Evolutionary conservation across 2,888 invertebrate species (phyloP), one percentile per base, ranked within the genome.

Genomic region (Priocnemis perturbator): DNA sequence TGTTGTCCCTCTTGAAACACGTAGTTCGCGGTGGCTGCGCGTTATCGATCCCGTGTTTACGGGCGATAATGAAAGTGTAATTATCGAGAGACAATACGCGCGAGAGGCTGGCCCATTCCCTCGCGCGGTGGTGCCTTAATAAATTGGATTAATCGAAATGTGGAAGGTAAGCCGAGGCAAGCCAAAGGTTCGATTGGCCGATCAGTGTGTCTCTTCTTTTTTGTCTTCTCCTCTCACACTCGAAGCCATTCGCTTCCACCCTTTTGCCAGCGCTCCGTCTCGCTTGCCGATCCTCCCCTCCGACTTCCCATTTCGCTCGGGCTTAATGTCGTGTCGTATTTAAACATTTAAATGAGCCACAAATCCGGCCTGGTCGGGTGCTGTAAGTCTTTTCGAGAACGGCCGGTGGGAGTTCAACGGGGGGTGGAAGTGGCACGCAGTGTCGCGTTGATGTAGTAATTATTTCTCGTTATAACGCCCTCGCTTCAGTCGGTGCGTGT

Each of bases 31-130:
- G 50, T 9, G 4, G 20, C 21, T n/a, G 11, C 14, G n/a, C 17
- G 37, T 57, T 60, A 64, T 72, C 60, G 63, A 72, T 66, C 53
- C 52, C 5, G 23, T 45, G 66, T 70, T 70, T 63, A 30, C 17
- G 26, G 37, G 52, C 45, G 21, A 53, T 64, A 59, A 74, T 59
- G 58, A 62, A 74, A 72, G 50, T 50, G 17, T 61, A 68, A 68
- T 75, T 68, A 68, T 21, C 30, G 56, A 48, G 19, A 57, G 50
- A 68, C 68, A 71, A 68, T 64, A 45, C 48, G 47, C 44, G 37
- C 50, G 50, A 17, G 17, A 17, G 50, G n/a, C 26, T 37, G 50
- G 50, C 17, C 21, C 20, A 21, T 4, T 26, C 37, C 20, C 30
- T 37, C 53, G 47, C 37, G 15, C 53, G 11, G 2, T 45, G 15